These are phyloP conservation scores for Tapera naevia DNA, from an alignment of 2,797 vertebrate species.

Conservation along the genomic window DNA sequence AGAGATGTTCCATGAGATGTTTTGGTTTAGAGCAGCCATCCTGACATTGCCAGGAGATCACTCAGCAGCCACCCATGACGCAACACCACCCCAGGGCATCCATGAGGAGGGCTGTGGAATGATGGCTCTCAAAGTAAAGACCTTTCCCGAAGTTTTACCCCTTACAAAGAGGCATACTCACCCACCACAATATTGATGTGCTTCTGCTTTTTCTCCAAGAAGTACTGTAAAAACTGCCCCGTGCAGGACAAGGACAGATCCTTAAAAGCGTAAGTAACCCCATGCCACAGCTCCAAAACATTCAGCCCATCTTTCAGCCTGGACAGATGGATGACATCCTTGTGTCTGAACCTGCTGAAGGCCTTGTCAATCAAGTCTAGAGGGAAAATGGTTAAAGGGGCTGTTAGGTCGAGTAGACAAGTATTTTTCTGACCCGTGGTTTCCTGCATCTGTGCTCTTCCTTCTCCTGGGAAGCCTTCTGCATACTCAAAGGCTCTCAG, in stretches of 20 bases:
- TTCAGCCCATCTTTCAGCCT: constrained; percentile 80
- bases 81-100: background rate
- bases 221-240: constrained; percentile 86
- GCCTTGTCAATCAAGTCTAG: constrained; percentile 83
- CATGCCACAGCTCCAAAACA: constrained; percentile 91
- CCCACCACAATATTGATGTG: constrained; percentile 88
- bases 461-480: background rate
- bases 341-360: constrained; percentile 83
- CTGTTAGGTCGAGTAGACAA: background rate
- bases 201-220: constrained; percentile 80
- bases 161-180: constrained; percentile 56
- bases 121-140: background rate
- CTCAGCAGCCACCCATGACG: background rate
- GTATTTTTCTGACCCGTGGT: background rate
- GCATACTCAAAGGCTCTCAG: background rate
- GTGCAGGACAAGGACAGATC: constrained; percentile 91
- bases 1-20: background rate
- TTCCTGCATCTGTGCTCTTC: background rate
- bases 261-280: constrained; percentile 89
- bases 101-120: background rate
- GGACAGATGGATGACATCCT: constrained; percentile 78
- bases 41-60: background rate
- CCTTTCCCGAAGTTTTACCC: background rate
- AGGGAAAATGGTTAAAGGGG: background rate
- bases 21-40: background rate